phyloP scores from a whole-genome alignment of 2,888 invertebrate species.

The Dysmachus trigonus region DNA sequence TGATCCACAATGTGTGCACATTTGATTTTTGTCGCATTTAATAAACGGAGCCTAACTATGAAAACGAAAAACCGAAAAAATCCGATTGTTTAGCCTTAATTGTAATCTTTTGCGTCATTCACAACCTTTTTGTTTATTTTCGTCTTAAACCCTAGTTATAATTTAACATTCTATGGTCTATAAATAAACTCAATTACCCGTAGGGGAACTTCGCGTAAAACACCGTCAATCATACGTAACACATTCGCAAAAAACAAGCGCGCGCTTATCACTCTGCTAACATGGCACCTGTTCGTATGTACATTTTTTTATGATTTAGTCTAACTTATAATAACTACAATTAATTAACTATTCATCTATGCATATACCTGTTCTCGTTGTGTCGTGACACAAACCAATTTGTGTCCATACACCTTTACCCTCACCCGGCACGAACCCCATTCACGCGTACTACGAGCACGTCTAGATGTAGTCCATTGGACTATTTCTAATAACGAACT shows the following conservation, averaged over 20 bases:
- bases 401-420: background rate
- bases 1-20: background rate
- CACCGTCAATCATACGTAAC: slow-evolving; percentile 11
- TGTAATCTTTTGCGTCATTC: slow-evolving; percentile 39
- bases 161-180: slow-evolving; percentile 24
- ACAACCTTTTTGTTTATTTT: slow-evolving; percentile 44
- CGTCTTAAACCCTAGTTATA: slow-evolving; percentile 28
- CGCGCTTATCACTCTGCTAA: slow-evolving; percentile 7
- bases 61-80: slow-evolving; percentile 12
- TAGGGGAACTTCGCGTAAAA: slow-evolving; percentile 38
- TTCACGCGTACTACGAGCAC: background rate
- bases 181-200: slow-evolving; percentile 28
- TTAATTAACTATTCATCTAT: slow-evolving; percentile 13
- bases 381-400: background rate
- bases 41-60: slow-evolving; percentile 7
- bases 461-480: background rate
- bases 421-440: slow-evolving; percentile 5
- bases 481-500: slow-evolving; percentile 2
- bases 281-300: slow-evolving; percentile 36
- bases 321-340: slow-evolving; percentile 1
- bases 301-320: background rate
- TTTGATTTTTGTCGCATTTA: background rate
- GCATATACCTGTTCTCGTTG: slow-evolving; percentile 23
- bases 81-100: slow-evolving; percentile 17
- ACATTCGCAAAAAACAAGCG: background rate